A percentile compares a stretch with the other conserved stretches of the same genome.
Conservation (phyloP, 2,888 invertebrate genomes). For the Coleophora flavipennella region DNA sequence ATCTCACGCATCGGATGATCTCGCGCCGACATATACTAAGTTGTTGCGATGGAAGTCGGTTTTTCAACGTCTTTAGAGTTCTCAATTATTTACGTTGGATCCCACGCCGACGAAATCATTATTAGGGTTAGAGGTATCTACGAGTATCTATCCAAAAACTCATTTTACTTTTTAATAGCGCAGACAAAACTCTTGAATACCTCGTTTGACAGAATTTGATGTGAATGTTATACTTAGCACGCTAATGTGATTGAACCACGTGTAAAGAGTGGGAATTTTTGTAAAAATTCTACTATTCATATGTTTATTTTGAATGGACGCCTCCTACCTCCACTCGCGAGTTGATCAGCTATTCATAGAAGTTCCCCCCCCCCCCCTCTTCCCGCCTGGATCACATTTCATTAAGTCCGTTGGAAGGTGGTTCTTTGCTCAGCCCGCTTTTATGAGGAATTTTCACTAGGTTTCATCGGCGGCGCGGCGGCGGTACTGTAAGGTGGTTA, state of each 20-base stretch:
- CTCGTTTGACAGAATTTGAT: background rate
- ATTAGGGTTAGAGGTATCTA: no score
- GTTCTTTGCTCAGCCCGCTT: background rate
- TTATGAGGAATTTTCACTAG: background rate
- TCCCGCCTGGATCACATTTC: slow-evolving; percentile 1
- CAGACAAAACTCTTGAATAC: no score
- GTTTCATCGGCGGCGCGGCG: background rate
- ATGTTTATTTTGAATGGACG: background rate
- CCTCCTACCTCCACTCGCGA: background rate
- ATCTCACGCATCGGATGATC: no score
- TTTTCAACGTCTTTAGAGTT: no score
- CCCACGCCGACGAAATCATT: no score
- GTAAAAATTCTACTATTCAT: background rate
- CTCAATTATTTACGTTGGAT: no score
- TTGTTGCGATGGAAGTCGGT: no score
- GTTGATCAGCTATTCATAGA: slow-evolving; percentile 7
- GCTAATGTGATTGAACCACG: background rate
- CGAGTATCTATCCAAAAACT: no score
- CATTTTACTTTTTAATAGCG: no score
- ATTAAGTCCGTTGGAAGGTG: slow-evolving; percentile 2
- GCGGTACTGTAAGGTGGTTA: background rate
- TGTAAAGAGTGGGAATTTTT: background rate
- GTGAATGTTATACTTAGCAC: background rate
- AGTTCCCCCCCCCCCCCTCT: background rate
- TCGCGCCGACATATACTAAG: no score